phyloP scores from a whole-genome alignment of 2,113 vertebrate genomes.

The Motacilla tschutschensis region DNA sequence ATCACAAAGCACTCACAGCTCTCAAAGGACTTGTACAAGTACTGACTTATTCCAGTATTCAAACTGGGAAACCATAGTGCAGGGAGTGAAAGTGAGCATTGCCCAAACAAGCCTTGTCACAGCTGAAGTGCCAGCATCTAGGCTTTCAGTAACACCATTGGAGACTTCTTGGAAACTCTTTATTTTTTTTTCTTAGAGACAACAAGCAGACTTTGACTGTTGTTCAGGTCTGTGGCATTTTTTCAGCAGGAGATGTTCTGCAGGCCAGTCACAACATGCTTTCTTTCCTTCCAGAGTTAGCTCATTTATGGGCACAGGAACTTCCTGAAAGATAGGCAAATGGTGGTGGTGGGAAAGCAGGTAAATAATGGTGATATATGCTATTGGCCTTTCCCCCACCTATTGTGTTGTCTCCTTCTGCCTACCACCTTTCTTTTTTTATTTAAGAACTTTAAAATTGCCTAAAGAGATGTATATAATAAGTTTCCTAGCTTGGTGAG shows the following conservation, averaged over 20 bases:
- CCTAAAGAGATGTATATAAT: not conserved
- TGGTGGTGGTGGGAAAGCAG: not conserved
- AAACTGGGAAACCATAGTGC: not conserved
- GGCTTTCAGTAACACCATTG: not conserved
- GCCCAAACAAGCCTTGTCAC: not conserved
- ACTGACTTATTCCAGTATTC: not conserved
- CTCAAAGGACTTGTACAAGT: not conserved
- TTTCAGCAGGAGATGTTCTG: not conserved
- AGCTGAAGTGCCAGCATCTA: not conserved
- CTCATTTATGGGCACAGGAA: not conserved
- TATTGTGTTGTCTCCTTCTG: not conserved
- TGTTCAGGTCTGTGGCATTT: not conserved
- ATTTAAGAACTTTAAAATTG: not conserved
- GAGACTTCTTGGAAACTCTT: not conserved
- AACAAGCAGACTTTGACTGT: not conserved
- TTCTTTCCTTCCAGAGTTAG: not conserved
- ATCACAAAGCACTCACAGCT: not conserved
- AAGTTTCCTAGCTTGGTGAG: not conserved
- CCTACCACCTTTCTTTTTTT: accelerated
- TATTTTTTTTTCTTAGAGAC: not conserved
- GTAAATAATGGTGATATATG: not conserved
- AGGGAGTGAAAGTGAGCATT: not conserved
- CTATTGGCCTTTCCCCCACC: accelerated
- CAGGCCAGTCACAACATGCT: accelerated
- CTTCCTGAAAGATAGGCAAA: not conserved